Conservation (phyloP, 2,113 vertebrate genomes). For the Aptenodytes forsteri region DNA sequence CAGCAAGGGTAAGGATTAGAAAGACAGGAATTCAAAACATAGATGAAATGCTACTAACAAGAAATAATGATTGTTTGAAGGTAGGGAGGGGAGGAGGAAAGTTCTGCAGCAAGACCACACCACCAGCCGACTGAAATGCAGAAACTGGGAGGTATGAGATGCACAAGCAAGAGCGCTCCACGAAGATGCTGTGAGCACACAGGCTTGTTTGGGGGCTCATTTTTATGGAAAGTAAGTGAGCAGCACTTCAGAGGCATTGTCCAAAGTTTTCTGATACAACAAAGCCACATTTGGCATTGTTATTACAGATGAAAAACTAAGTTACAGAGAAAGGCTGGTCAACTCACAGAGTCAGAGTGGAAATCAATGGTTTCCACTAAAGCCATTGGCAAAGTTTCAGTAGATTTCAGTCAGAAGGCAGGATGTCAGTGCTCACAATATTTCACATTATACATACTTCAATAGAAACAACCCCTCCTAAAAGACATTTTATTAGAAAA, state of each 20-base stretch:
- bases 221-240: background rate
- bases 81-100: background rate
- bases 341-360: background rate
- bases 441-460: background rate
- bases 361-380: background rate
- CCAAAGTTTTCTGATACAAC: background rate
- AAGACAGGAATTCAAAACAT: background rate
- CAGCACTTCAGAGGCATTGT: background rate
- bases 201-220: rapidly evolving
- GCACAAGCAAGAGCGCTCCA: background rate
- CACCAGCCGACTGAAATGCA: background rate
- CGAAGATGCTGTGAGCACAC: background rate
- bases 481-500: background rate
- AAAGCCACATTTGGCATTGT: background rate
- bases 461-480: background rate
- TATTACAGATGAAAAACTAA: background rate
- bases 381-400: background rate
- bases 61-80: background rate
- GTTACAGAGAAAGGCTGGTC: background rate
- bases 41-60: background rate
- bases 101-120: background rate
- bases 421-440: background rate
- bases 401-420: background rate
- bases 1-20: background rate
- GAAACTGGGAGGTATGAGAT: background rate